phyloP scores from a whole-genome alignment of 2,797 vertebrate species.

The Sparidentex hasta region DNA sequence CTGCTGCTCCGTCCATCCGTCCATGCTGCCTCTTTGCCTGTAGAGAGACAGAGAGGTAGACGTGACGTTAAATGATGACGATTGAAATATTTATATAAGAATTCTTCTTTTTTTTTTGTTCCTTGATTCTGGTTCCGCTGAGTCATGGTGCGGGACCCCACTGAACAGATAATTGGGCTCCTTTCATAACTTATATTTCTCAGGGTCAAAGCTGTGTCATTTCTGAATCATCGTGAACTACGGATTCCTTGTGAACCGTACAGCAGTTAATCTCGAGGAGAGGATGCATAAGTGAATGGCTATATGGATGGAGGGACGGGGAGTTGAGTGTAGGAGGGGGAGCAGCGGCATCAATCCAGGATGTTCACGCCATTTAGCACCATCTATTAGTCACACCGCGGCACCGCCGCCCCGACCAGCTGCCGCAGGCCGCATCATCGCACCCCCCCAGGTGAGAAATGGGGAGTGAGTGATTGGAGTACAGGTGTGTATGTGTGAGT shows the following conservation, averaged over 20 bases:
- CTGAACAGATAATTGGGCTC: background rate
- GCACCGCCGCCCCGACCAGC: conserved; percentile 26
- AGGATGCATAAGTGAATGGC: background rate
- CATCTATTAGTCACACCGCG: conserved; percentile 50
- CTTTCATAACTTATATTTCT: conserved; percentile 25
- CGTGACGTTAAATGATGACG: conserved; percentile 58
- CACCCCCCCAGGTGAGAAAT: conserved; percentile 48
- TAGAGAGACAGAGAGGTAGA: conserved; percentile 1
- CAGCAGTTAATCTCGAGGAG: background rate
- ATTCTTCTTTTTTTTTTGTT: background rate
- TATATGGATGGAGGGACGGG: background rate
- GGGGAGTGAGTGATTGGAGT: background rate
- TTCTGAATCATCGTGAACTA: conserved; percentile 9
- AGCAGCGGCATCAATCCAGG: conserved; percentile 25
- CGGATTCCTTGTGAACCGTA: background rate
- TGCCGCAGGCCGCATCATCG: conserved; percentile 19
- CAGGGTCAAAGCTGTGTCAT: background rate
- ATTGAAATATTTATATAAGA: conserved; percentile 36
- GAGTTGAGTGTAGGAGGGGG: conserved; percentile 7
- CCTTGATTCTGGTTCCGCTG: conserved; percentile 20
- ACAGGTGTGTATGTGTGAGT: background rate
- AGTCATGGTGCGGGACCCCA: conserved; percentile 43
- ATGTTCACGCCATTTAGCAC: conserved; percentile 47
- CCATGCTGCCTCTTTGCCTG: conserved; percentile 33
- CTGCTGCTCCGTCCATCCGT: conserved; percentile 9